Base-by-base conservation (phyloP, 2,797 vertebrate species). In the Helarctos malayanus region DNA sequence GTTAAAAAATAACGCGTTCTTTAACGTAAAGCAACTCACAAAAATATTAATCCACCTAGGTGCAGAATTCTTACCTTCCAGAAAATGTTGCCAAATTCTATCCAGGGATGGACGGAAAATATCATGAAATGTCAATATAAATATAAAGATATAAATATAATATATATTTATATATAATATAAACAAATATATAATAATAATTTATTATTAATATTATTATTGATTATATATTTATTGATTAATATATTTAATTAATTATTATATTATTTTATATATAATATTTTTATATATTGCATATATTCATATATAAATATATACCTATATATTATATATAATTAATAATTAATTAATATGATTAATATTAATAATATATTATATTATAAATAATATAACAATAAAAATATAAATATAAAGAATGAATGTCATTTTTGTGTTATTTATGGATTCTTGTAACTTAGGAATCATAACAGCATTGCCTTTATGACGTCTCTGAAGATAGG, bases 371-470 rank as follows among this genome's bases (percentile, higher is more conserved):
- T 38, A 38, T 38, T 38, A 38, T 38, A 38, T 38, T 38, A 38
- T 38, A 4, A 38, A 38, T 38, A 38, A 38, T 38, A 38, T 38
- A 38, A 38, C 38, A 38, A 38, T 38, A 38, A 38, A 38, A 38
- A 38, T 38, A 38, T 38, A 38, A 71, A 25, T n/a, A 71, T 73
- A 89, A 93, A 91, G 10, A 63, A 59, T 89, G 10, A 63, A 59
- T 89, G 21, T 23, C 23, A 18, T 88, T 91, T 71, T 63, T 90
- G 35, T 68, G 63, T 81, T 94, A 94, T 88, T 94, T 94, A 78
- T 94, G 68, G 35, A 73, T 85, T 92, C 91, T 94, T 57, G 61
- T 96, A 94, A 84, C 63, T 59, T 88, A n/a, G 52, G 21, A 76
- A 84, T 95, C 49, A 21, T 54, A 92, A 23, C 32, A 92, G 3